These are phyloP conservation scores for Cebidichthys violaceus DNA, from an alignment of 2,113 vertebrate species.

Conservation along the genomic window DNA sequence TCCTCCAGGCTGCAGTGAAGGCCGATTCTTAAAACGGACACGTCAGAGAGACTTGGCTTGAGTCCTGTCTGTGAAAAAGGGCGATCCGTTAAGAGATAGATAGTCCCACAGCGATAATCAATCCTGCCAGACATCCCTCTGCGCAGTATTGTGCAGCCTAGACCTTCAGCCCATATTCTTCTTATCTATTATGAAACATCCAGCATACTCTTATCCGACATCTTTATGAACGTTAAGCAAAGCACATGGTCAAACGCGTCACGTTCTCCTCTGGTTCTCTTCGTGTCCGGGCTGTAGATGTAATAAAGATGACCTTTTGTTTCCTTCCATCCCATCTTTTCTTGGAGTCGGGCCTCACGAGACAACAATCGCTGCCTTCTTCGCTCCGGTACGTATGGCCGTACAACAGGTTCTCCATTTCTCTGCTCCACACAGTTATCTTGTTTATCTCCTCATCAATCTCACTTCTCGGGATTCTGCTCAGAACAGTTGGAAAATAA, in stretches of 20 bases:
- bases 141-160: neutral
- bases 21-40: neutral
- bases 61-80: neutral
- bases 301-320: slow-evolving; percentile 66
- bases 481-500: neutral
- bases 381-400: slow-evolving; percentile 19
- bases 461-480: neutral
- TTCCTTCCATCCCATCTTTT: slow-evolving; percentile 12
- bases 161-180: neutral
- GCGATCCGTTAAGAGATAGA: neutral
- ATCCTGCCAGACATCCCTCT: neutral
- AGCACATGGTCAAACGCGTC: slow-evolving; percentile 16
- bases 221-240: slow-evolving; percentile 33
- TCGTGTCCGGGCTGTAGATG: neutral
- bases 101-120: neutral
- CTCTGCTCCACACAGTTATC: neutral
- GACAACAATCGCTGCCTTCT: slow-evolving; percentile 72
- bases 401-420: neutral
- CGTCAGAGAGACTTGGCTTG: slow-evolving; percentile 6
- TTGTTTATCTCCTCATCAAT: slow-evolving; percentile 8
- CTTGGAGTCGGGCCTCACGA: slow-evolving; percentile 32
- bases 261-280: slow-evolving; percentile 3
- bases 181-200: neutral
- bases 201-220: neutral
- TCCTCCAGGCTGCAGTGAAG: neutral